A percentile compares a stretch with the other conserved stretches of the same genome.
Conservation (phyloP, 2,113 vertebrate species). For the Mustela lutreola region DNA sequence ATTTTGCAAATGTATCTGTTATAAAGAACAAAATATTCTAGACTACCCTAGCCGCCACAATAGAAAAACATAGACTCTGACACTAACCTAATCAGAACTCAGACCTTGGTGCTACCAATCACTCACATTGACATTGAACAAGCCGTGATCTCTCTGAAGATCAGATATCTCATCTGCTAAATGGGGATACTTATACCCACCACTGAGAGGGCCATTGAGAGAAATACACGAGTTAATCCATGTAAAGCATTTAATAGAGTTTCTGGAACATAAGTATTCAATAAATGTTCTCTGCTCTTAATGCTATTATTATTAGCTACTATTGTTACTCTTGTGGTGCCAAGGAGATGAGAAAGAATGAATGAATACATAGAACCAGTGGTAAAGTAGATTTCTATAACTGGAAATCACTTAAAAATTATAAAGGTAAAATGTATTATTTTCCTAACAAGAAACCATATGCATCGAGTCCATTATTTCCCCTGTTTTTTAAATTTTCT, state of each 20-base stretch:
- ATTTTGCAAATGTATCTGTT: background rate
- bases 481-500: background rate
- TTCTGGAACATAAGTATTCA: background rate
- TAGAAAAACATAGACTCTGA: background rate
- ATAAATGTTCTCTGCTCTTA: background rate
- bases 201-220: background rate
- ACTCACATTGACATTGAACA: background rate
- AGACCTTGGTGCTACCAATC: background rate
- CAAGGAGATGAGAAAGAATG: background rate
- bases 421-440: background rate
- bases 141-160: background rate
- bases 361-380: background rate
- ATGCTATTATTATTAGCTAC: background rate
- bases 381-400: background rate
- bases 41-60: background rate
- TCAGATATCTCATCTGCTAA: background rate
- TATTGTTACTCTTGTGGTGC: background rate
- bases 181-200: background rate
- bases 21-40: background rate
- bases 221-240: background rate
- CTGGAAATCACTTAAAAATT: background rate
- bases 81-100: background rate
- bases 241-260: slow-evolving; percentile 4
- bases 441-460: background rate
- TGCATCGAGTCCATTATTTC: background rate